These are phyloP conservation scores for Monopis laevigella DNA, from an alignment of 2,888 invertebrate species.

Conservation along the genomic window DNA sequence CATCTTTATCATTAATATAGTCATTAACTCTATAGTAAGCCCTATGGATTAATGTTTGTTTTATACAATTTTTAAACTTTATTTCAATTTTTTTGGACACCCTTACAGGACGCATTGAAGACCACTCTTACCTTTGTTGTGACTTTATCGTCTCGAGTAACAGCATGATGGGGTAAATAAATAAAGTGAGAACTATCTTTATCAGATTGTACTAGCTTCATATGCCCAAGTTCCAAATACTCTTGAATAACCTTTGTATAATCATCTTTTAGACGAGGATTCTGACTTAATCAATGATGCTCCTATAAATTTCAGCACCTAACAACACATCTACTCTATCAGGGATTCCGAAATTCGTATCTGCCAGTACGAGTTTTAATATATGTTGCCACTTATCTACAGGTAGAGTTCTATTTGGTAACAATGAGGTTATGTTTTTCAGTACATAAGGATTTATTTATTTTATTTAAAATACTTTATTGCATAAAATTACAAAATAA, in stretches of 20 bases:
- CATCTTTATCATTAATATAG: too few species aligned
- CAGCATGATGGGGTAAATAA: constrained; percentile 26
- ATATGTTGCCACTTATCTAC: constrained; percentile 7
- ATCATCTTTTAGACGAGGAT: constrained; percentile 15
- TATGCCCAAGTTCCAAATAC: constrained; percentile 21
- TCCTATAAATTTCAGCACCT: constrained; percentile 1
- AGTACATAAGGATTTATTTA: too few species aligned
- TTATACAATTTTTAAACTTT: too few species aligned
- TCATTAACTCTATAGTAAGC: too few species aligned
- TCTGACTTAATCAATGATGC: constrained; percentile 11
- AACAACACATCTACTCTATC: not conserved
- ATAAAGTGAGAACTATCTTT: constrained; percentile 12
- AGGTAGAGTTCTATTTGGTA: constrained; percentile 15
- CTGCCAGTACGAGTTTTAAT: not conserved
- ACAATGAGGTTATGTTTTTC: constrained; percentile 16
- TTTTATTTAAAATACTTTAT: too few species aligned
- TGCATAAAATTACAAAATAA: too few species aligned
- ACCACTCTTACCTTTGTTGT: constrained; percentile 25
- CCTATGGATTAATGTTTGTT: too few species aligned
- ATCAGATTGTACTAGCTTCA: constrained; percentile 18
- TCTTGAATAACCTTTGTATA: constrained; percentile 20
- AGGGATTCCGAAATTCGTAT: not conserved
- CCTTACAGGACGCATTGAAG: constrained; percentile 22
- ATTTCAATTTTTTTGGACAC: too few species aligned
- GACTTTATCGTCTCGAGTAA: constrained; percentile 21